Evolutionary conservation across 2,797 vertebrate genomes (phyloP), one percentile per base, ranked within the genome.

Genomic region (Muscicapa comitata): DNA sequence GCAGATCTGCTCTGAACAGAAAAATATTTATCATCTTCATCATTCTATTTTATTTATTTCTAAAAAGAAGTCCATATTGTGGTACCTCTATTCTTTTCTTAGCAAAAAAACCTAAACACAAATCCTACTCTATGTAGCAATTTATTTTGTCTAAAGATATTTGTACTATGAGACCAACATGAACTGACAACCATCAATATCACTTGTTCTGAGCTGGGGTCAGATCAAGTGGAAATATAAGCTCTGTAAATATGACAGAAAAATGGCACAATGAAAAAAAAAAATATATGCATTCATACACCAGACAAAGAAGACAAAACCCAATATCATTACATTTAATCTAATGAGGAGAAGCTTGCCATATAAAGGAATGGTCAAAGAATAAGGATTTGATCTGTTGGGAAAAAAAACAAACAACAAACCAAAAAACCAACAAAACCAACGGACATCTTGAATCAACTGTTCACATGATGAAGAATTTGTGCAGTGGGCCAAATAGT

Each of bases 341-440:
- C 21, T 65, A 13, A 51, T 74, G 9, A 65, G 18, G 4, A 67
- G 18, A 62, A 43, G 5, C 1, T 70, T 55, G 8, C 20, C 6
- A 2, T 48, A 37, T 17, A 51, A 73, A 79, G 2, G 9, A 86
- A 53, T 71, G 20, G 55, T 62, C 25, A 59, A 88, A 75, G 47
- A 90, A 68, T 28, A 86, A 51, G 7, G 25, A 62, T 35, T 35
- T 43, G 2, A 37, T 59, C 10, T 59, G 5, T 9, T 17, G 3
- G 9, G 10, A 17, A 13, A 51, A 17, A 5, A 2, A 48, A 25
- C 43, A 8, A 13, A 7, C 1, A 13, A 24, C 10, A 11, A 33
- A 13, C 11, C 1, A 45, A 37, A 11, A 35, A 16, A 14, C 1
- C 16, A 40, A 4, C 1, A 21, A 3, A 29, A 3, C 5, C 31